Conservation (phyloP, 2,888 invertebrate genomes). For the Drosophila rellima region DNA sequence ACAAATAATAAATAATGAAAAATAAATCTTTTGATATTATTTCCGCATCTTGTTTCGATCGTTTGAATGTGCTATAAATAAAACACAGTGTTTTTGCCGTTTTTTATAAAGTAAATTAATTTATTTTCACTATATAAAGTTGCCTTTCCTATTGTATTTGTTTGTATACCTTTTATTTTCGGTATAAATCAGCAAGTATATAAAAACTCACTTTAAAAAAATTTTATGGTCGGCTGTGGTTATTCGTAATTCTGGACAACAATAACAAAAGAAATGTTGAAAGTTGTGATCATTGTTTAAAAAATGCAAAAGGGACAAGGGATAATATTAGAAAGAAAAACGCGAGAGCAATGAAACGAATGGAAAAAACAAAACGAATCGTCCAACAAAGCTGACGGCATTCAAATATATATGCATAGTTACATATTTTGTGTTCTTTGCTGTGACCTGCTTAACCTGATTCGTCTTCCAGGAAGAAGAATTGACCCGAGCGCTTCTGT, state of each 20-base stretch:
- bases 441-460: slow-evolving; percentile 39
- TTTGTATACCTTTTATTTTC: slow-evolving; percentile 47
- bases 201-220: slow-evolving; percentile 64
- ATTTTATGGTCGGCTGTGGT: slow-evolving; percentile 34
- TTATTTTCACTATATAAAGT: slow-evolving; percentile 75
- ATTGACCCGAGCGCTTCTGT: slow-evolving; percentile 98
- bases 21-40: too few relatives aligned
- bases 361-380: slow-evolving; percentile 31
- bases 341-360: slow-evolving; percentile 32
- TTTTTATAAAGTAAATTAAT: slow-evolving; percentile 76
- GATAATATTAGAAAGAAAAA: slow-evolving; percentile 37
- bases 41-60: background rate
- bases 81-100: slow-evolving; percentile 52
- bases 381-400: slow-evolving; percentile 53
- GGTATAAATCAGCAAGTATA: slow-evolving; percentile 58
- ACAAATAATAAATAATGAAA: too few relatives aligned
- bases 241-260: slow-evolving; percentile 56
- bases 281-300: slow-evolving; percentile 46
- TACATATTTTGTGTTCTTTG: slow-evolving; percentile 20
- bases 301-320: slow-evolving; percentile 53
- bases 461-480: slow-evolving; percentile 98
- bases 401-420: slow-evolving; percentile 30
- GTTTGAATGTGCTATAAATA: background rate
- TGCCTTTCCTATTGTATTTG: slow-evolving; percentile 51
- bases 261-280: slow-evolving; percentile 62